Evolutionary conservation across 2,113 vertebrate species (phyloP), one percentile per base, ranked within the genome.

Genomic region (Gymnarchus niloticus): DNA sequence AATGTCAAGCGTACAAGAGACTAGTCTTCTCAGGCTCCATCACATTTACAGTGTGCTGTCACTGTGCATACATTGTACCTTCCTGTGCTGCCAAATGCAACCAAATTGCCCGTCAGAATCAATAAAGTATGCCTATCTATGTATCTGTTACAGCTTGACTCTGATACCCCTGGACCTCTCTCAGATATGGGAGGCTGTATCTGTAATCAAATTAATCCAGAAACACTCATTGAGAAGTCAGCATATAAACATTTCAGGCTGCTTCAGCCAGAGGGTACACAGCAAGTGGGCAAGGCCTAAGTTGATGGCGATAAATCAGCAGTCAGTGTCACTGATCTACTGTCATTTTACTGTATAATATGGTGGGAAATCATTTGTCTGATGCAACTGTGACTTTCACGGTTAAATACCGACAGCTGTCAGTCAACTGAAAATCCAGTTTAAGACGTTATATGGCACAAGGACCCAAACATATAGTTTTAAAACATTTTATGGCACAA

Each of bases 401-500:
- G 44, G 41, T 80, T 12, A 69, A 69, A 69, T 28, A 7, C 14
- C 8, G 33, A 6, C 2, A 17, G 41, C 33, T 14, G 2, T 69
- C 61, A 69, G 25, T 69, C 12, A 1, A 7, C 5, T n/a, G n/a
- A n/a, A n/a, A n/a, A n/a, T n/a, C n/a, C n/a, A n/a, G n/a, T n/a
- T n/a, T n/a, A 57, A 10, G 23, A 57, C 23, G 23, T 57, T 57
- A 57, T 3, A 57, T 57, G 2, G 23, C 12, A 10, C n/a, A n/a
- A 17, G n/a, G n/a, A n/a, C n/a, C 54, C 19, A 56, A 8, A 8
- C 19, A 10, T 90, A 90, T 89, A 87, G 91, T 85, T 90, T 89
- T n/a, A 88, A 88, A 90, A 90, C 85, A 80, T 78, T 57, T 92
- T 90, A 91, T 85, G 89, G 85, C 83, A 87, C n/a, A n/a, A 92